These are phyloP conservation scores for Pseudois nayaur DNA, from an alignment of 2,113 vertebrate species.

Conservation along the genomic window DNA sequence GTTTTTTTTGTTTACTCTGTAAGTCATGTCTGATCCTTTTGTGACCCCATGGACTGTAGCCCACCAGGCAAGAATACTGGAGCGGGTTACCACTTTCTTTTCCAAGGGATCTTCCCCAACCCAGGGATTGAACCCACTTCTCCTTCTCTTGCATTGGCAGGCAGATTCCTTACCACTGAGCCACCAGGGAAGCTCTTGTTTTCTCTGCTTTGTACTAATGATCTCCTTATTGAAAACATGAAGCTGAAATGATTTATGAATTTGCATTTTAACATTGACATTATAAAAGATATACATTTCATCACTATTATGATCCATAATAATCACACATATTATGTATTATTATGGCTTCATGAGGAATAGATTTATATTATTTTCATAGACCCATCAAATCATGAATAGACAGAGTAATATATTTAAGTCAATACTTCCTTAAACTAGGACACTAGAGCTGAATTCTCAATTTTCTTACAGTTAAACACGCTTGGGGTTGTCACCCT, in stretches of 20 bases:
- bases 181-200: background rate
- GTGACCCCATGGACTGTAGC: background rate
- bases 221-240: slow-evolving; percentile 11
- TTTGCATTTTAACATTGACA: background rate
- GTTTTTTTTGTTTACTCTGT: background rate
- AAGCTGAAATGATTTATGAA: background rate
- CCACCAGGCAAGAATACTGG: background rate
- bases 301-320: background rate
- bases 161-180: background rate
- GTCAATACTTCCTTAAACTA: background rate
- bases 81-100: background rate
- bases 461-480: background rate
- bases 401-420: background rate
- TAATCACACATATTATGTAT: background rate
- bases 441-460: background rate
- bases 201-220: background rate
- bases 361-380: background rate
- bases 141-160: background rate
- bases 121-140: background rate
- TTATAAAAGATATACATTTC: slow-evolving; percentile 9
- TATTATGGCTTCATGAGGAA: background rate
- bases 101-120: background rate
- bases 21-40: background rate
- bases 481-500: background rate
- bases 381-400: background rate